phyloP scores from a whole-genome alignment of 2,888 invertebrate genomes.

The Pyralis farinalis region DNA sequence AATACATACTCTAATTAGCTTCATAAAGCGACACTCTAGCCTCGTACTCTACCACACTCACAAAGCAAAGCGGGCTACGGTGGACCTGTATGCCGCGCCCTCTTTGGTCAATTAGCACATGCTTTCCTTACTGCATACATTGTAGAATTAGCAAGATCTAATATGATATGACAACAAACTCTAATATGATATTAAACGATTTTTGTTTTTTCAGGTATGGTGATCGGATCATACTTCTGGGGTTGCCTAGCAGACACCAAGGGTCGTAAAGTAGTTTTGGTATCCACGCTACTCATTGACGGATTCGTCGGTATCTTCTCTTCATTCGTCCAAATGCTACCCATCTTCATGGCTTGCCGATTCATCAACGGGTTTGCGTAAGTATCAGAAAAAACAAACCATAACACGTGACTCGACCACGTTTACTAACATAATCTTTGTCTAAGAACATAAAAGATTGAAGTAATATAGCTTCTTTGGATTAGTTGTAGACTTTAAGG shows the following conservation, averaged over 20 bases:
- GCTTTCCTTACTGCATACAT: too few species aligned
- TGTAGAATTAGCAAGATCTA: too few species aligned
- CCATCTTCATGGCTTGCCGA: slow-evolving; percentile 86
- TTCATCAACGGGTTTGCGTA: slow-evolving; percentile 91
- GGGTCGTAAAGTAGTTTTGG: slow-evolving; percentile 87
- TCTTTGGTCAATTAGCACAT: too few species aligned
- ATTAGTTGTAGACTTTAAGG: slow-evolving; percentile 1
- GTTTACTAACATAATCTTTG: background rate
- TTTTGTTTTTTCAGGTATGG: slow-evolving; percentile 83
- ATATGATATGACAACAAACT: too few species aligned
- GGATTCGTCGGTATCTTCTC: slow-evolving; percentile 87
- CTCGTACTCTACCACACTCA: too few species aligned
- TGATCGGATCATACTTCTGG: slow-evolving; percentile 92
- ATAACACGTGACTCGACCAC: background rate
- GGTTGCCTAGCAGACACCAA: slow-evolving; percentile 91
- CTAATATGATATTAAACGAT: too few species aligned
- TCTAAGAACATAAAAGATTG: background rate
- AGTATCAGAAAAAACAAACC: slow-evolving; percentile 47
- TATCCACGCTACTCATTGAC: slow-evolving; percentile 87
- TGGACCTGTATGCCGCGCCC: too few species aligned
- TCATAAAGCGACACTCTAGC: too few species aligned
- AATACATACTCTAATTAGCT: too few species aligned
- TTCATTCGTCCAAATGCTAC: slow-evolving; percentile 87
- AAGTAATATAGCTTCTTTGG: background rate
- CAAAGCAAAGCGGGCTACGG: too few species aligned